Evolutionary conservation across 2,113 vertebrate genomes (phyloP).

Genomic region (Pycnonotus jocosus): DNA sequence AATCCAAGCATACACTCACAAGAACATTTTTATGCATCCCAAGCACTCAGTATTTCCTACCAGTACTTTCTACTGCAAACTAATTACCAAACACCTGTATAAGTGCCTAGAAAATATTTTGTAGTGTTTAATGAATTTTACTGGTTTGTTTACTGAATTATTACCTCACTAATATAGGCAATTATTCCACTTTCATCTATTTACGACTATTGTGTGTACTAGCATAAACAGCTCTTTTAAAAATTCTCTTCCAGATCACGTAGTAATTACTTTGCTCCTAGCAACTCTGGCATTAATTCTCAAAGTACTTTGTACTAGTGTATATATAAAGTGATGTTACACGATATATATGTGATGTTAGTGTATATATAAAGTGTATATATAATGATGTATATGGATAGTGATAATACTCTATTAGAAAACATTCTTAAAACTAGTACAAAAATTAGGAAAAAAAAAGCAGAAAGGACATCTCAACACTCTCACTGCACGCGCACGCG

Average conservation of each 20-base stretch:
- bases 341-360: too few species aligned
- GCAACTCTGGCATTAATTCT: not conserved
- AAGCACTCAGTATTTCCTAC: not conserved
- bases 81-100: not conserved
- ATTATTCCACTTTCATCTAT: not conserved
- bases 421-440: not conserved
- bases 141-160: not conserved
- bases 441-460: not conserved
- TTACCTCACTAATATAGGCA: not conserved
- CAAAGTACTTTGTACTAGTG: not conserved
- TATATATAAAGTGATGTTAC: not conserved
- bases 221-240: not conserved
- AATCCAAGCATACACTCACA: not conserved
- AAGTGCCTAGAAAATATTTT: not conserved
- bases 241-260: not conserved
- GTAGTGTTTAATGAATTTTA: not conserved
- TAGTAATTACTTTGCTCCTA: not conserved
- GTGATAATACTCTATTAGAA: not conserved
- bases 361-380: too few species aligned
- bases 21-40: not conserved
- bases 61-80: not conserved
- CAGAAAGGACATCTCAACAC: not conserved
- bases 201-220: not conserved
- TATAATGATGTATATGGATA: not conserved
- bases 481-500: too few species aligned